Conservation (phyloP, 2,888 invertebrate species). For the Tinea semifulvella region DNA sequence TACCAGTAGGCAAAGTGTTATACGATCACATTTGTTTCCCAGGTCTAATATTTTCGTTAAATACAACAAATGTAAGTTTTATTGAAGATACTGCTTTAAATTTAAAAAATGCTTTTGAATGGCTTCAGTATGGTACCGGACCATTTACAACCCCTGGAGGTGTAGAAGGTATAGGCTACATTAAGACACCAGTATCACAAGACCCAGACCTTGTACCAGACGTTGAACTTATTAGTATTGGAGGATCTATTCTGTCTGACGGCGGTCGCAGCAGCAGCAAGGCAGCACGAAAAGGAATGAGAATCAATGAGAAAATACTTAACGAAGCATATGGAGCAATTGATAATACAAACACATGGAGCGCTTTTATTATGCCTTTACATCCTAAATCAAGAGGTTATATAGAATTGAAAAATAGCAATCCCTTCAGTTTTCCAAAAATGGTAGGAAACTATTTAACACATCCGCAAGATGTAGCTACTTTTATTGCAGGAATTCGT, state of each 20-base stretch:
- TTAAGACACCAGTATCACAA: slow-evolving; percentile 65
- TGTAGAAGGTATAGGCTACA: slow-evolving; percentile 73
- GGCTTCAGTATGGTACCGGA: slow-evolving; percentile 50
- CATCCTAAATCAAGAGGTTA: slow-evolving; percentile 79
- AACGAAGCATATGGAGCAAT: slow-evolving; percentile 63
- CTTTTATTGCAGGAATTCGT: slow-evolving; percentile 69
- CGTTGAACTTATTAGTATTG: slow-evolving; percentile 71
- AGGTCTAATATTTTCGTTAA: slow-evolving; percentile 49
- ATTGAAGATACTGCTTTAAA: slow-evolving; percentile 29
- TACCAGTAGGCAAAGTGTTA: slow-evolving; percentile 73
- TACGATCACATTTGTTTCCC: slow-evolving; percentile 70
- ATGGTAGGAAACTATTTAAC: slow-evolving; percentile 84
- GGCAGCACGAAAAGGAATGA: slow-evolving; percentile 60
- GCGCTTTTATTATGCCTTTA: slow-evolving; percentile 73
- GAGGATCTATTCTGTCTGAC: slow-evolving; percentile 71
- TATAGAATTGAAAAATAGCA: slow-evolving; percentile 72
- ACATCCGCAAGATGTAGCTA: slow-evolving; percentile 68
- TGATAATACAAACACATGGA: slow-evolving; percentile 65
- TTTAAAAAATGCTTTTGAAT: slow-evolving; percentile 28
- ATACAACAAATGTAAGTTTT: slow-evolving; percentile 41
- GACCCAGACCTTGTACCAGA: slow-evolving; percentile 71
- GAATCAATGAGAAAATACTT: slow-evolving; percentile 63
- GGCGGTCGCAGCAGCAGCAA: slow-evolving; percentile 49
- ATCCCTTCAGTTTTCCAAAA: slow-evolving; percentile 79
- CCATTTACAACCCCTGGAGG: slow-evolving; percentile 67